Conservation (phyloP, 1,140 invertebrate species). For the Drosophila novamexicana region DNA sequence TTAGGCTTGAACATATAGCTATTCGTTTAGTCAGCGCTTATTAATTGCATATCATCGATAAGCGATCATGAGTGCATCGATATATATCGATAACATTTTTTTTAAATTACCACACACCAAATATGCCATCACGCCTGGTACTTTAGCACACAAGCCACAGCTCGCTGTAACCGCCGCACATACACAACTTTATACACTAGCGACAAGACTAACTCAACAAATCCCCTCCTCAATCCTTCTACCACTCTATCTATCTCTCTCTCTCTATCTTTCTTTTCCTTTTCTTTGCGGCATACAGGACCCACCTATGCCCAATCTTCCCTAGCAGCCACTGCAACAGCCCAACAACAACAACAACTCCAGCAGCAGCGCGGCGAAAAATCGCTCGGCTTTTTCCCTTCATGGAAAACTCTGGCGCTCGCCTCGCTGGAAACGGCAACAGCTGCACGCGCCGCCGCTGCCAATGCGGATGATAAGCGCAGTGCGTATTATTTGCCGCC, state of each 20-base stretch:
- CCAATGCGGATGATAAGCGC: slow-evolving; percentile 45
- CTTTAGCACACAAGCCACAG: slow-evolving; percentile 38
- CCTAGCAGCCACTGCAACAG: slow-evolving; percentile 24
- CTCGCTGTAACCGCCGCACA: slow-evolving; percentile 49
- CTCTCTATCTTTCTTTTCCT: background rate
- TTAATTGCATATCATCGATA: background rate
- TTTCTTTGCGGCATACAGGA: slow-evolving; percentile 29
- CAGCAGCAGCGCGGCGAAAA: slow-evolving; percentile 66
- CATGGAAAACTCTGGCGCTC: slow-evolving; percentile 77
- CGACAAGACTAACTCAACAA: background rate
- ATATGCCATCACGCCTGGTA: slow-evolving; percentile 29
- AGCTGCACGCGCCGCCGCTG: slow-evolving; percentile 16
- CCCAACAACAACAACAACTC: slow-evolving; percentile 10
- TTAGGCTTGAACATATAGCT: no score
- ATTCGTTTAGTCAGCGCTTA: no score
- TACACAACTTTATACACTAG: slow-evolving; percentile 1
- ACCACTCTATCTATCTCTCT: background rate
- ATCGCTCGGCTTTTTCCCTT: slow-evolving; percentile 74
- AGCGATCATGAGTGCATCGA: background rate
- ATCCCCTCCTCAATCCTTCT: background rate
- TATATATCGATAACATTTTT: background rate
- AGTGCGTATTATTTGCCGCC: slow-evolving; percentile 67
- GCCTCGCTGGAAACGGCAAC: slow-evolving; percentile 69
- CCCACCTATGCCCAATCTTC: slow-evolving; percentile 58
- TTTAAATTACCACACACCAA: background rate